Conservation (phyloP, 2,888 invertebrate species). For the Yponomeuta cagnagella region DNA sequence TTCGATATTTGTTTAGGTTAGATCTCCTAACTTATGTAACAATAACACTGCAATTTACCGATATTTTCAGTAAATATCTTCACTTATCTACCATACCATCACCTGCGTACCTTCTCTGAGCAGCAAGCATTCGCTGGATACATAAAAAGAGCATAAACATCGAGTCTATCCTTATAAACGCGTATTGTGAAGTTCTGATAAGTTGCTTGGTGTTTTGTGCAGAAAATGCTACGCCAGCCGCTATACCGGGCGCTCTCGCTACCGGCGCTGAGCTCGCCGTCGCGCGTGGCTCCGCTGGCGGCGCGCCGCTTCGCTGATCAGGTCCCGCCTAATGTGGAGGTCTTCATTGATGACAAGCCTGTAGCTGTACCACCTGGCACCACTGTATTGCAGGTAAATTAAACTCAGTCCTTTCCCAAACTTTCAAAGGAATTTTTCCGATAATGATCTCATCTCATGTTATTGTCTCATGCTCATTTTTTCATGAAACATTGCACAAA, state of each 20-base stretch:
- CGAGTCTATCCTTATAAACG: not conserved
- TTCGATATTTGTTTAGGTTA: constrained; percentile 52
- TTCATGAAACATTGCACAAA: too few species aligned
- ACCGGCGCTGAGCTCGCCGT: constrained; percentile 47
- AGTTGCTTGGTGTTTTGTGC: constrained; percentile 33
- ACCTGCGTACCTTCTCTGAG: not conserved
- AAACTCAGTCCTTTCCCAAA: not conserved
- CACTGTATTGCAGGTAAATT: constrained; percentile 92
- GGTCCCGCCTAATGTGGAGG: constrained; percentile 88
- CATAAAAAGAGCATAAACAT: not conserved
- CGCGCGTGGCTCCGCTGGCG: constrained; percentile 56
- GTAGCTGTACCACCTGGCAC: constrained; percentile 97
- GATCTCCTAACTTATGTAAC: constrained; percentile 67
- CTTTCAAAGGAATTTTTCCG: too few species aligned
- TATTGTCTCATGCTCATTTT: too few species aligned
- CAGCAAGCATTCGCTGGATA: not conserved
- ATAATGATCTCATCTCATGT: too few species aligned
- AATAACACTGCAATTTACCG: constrained; percentile 51
- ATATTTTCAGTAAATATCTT: not conserved
- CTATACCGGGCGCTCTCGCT: constrained; percentile 79
- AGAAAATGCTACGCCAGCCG: constrained; percentile 86
- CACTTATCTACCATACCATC: not conserved
- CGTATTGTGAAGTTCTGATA: not conserved
- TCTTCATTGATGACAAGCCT: constrained; percentile 97
- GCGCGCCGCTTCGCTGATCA: constrained; percentile 67